Evolutionary conservation across 92 coral and sea anemone species (phyloP).

Genomic region (Phenganax stokvisi): DNA sequence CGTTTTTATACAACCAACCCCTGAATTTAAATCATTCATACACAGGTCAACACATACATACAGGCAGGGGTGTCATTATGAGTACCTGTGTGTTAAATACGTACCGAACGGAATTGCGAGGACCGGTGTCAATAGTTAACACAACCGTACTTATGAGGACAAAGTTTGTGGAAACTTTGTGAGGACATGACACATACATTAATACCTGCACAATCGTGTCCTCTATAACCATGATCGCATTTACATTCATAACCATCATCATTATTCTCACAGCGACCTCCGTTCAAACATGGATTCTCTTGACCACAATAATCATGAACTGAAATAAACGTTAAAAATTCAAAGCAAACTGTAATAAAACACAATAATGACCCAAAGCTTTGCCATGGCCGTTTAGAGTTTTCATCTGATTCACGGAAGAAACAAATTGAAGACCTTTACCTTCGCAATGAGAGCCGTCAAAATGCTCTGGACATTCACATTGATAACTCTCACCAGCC

Average conservation of each 20-base stretch:
- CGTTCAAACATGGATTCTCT: constrained; percentile 71
- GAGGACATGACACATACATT: not conserved
- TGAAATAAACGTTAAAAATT: constrained; percentile 1
- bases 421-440: constrained; percentile 13
- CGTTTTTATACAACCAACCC: not conserved
- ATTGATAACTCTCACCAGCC: constrained; percentile 50
- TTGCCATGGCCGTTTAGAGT: not conserved
- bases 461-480: constrained; percentile 63
- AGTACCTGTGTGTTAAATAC: too few relatives aligned
- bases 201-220: constrained; percentile 82
- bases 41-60: not conserved
- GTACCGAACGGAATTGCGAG: too few relatives aligned
- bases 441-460: constrained; percentile 88
- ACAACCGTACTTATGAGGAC: too few relatives aligned
- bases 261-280: constrained; percentile 70
- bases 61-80: too few relatives aligned
- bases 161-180: too few relatives aligned
- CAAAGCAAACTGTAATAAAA: not conserved
- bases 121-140: too few relatives aligned
- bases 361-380: not conserved
- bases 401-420: not conserved
- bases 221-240: constrained; percentile 66
- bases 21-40: not conserved
- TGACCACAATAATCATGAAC: constrained; percentile 78
- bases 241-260: constrained; percentile 56